Percentiles rank a stretch among this genome's conserved stretches.
phyloP scores from a whole-genome alignment of 2,888 invertebrate genomes.

The Nomada fabriciana region DNA sequence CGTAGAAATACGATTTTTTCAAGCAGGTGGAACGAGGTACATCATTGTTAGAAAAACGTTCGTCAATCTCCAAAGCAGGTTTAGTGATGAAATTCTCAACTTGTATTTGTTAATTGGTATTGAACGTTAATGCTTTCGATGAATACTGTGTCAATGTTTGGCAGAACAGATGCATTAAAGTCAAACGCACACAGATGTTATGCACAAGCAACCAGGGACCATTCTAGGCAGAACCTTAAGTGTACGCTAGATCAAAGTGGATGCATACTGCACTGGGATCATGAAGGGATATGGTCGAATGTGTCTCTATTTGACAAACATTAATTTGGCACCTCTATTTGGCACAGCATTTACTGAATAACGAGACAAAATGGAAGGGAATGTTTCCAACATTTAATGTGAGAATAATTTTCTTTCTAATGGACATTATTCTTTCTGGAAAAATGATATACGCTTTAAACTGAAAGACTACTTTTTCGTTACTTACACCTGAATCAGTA shows the following conservation, averaged over 20 bases:
- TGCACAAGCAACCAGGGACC: background rate
- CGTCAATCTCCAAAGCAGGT: background rate
- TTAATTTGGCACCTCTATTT: too few species aligned
- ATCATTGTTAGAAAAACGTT: background rate
- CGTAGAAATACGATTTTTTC: background rate
- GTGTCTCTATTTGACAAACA: background rate
- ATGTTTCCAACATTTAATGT: background rate
- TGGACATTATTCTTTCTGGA: too few species aligned
- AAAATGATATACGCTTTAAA: too few species aligned
- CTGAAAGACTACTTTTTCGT: too few species aligned
- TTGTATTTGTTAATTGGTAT: background rate
- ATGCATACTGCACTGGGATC: background rate
- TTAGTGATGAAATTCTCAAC: background rate
- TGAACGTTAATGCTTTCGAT: background rate
- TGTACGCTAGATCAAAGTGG: slow-evolving; percentile 11
- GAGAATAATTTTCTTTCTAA: too few species aligned
- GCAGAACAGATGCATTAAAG: background rate
- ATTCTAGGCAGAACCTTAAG: slow-evolving; percentile 4
- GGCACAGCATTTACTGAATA: background rate
- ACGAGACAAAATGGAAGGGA: background rate
- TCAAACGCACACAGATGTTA: background rate
- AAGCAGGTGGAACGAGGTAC: slow-evolving; percentile 48
- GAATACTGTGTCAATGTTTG: background rate
- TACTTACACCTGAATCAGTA: too few species aligned
- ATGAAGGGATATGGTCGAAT: slow-evolving; percentile 32